Percentiles rank a stretch among this genome's conserved stretches.
Evolutionary conservation across 2,113 vertebrate genomes (phyloP).

Genomic region (Pipra filicauda): DNA sequence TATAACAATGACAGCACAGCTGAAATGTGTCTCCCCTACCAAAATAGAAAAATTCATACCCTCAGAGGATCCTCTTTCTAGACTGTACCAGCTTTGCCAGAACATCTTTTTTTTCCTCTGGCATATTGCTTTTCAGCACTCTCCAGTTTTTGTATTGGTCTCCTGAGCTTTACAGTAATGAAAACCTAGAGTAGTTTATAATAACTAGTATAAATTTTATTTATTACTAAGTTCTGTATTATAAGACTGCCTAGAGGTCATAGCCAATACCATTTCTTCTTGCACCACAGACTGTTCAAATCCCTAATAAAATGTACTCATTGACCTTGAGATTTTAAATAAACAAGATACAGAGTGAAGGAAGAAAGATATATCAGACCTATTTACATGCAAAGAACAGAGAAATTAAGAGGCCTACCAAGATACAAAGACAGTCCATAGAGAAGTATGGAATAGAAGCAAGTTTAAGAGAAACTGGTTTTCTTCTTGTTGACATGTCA

Average conservation of each 20-base stretch:
- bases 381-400: background rate
- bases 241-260: background rate
- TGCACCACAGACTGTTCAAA: fast-evolving
- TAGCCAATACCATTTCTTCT: background rate
- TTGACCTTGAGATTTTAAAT: background rate
- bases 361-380: background rate
- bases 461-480: background rate
- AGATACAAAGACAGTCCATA: background rate
- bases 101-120: background rate
- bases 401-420: background rate
- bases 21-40: background rate
- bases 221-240: background rate
- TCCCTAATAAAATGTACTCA: background rate
- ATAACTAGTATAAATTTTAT: background rate
- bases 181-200: background rate
- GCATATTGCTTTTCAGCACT: background rate
- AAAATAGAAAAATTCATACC: background rate
- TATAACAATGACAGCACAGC: background rate
- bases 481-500: background rate
- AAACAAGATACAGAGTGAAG: background rate
- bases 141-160: background rate
- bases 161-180: background rate
- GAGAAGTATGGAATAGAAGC: background rate
- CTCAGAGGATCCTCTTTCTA: background rate
- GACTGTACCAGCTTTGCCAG: background rate